A percentile compares a stretch with the other conserved stretches of the same genome.
Conservation (phyloP, 2,888 invertebrate species). For the Aricia artaxerxes region DNA sequence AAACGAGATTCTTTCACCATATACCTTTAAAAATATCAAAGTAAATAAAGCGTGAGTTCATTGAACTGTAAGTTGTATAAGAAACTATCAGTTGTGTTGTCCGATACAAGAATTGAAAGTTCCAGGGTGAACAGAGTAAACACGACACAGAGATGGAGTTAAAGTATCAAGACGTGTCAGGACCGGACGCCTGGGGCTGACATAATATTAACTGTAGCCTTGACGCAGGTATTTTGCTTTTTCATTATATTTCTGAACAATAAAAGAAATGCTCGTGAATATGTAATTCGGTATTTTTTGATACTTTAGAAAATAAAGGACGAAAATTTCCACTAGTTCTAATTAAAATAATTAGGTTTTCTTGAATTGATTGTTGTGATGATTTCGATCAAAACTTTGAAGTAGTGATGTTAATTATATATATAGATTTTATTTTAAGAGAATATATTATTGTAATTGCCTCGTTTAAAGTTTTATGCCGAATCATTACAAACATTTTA, state of each 20-base stretch:
- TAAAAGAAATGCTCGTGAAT: neutral
- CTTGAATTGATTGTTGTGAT: too few species aligned
- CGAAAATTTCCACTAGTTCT: too few species aligned
- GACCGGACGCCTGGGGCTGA: neutral
- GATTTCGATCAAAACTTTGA: too few species aligned
- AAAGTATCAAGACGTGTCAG: slow-evolving; percentile 2
- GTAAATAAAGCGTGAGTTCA: neutral
- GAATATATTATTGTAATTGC: too few species aligned
- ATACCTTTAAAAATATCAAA: neutral
- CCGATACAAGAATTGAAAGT: neutral
- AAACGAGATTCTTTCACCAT: too few species aligned
- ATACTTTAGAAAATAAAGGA: too few species aligned
- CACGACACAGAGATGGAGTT: neutral
- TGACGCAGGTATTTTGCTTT: neutral
- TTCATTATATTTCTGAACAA: neutral
- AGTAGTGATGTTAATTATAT: too few species aligned
- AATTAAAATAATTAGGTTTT: too few species aligned
- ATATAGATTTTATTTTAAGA: too few species aligned
- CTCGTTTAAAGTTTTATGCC: too few species aligned
- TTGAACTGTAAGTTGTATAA: neutral
- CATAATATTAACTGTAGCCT: neutral
- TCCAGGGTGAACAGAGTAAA: neutral
- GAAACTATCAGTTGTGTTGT: neutral
- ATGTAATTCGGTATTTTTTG: neutral
- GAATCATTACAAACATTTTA: too few species aligned